phyloP scores from a whole-genome alignment of 2,797 vertebrate genomes.

The Chaunax sp. region DNA sequence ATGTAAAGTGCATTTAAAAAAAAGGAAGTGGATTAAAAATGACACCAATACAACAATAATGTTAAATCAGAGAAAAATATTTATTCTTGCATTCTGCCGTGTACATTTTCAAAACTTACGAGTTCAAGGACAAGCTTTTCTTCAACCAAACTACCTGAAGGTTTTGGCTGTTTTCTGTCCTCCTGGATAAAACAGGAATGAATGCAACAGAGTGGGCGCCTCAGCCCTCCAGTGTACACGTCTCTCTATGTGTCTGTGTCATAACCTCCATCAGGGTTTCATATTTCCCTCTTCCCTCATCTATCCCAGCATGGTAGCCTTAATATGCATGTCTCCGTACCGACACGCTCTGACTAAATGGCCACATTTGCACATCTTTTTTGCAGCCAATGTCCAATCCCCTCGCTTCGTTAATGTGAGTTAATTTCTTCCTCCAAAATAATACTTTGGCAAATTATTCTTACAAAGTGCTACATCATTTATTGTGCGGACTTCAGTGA shows the following conservation, averaged over 20 bases:
- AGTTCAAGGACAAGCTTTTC: not conserved
- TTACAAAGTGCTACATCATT: slow-evolving; percentile 98
- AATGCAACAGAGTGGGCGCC: slow-evolving; percentile 54
- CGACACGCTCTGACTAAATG: slow-evolving; percentile 88
- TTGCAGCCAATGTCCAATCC: slow-evolving; percentile 86
- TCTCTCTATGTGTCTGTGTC: slow-evolving; percentile 77
- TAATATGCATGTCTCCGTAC: slow-evolving; percentile 90
- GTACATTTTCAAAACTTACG: not conserved
- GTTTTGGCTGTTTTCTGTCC: slow-evolving; percentile 33
- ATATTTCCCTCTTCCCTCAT: slow-evolving; percentile 88
- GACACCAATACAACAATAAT: not conserved
- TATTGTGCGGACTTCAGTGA: slow-evolving; percentile 98
- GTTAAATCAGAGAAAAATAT: no score
- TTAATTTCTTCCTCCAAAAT: slow-evolving; percentile 90
- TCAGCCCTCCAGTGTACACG: slow-evolving; percentile 69
- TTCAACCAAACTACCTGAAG: slow-evolving; percentile 20
- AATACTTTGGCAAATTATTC: slow-evolving; percentile 97
- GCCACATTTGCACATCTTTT: slow-evolving; percentile 93
- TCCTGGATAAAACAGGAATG: slow-evolving; percentile 39
- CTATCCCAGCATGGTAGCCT: slow-evolving; percentile 88
- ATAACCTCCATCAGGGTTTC: slow-evolving; percentile 85
- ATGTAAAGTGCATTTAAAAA: not conserved
- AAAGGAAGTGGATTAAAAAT: not conserved
- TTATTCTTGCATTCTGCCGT: not conserved
- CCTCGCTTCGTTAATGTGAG: slow-evolving; percentile 92